A percentile compares a stretch with the other conserved stretches of the same genome.
phyloP scores from a whole-genome alignment of 2,888 invertebrate species.

The Anorthoa munda region DNA sequence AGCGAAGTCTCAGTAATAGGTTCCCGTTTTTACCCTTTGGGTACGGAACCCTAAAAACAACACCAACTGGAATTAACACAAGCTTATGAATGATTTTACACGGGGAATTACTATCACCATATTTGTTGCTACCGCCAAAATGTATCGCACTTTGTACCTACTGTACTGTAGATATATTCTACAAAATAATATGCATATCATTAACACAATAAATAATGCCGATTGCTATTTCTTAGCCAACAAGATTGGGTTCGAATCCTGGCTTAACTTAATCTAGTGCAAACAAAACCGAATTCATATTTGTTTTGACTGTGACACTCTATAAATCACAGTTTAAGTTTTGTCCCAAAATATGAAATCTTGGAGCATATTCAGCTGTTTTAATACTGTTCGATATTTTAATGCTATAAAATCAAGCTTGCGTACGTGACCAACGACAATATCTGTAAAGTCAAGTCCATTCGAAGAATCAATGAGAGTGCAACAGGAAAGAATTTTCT shows the following conservation, averaged over 20 bases:
- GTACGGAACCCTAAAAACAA: too few species aligned
- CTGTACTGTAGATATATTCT: not conserved
- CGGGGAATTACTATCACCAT: constrained; percentile 4
- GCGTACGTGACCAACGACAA: constrained; percentile 17
- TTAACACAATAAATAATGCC: not conserved
- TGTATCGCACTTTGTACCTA: not conserved
- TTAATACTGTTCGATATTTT: not conserved
- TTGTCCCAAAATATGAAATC: not conserved
- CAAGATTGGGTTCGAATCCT: not conserved
- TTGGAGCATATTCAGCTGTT: not conserved
- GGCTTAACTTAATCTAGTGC: not conserved
- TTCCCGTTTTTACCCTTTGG: too few species aligned
- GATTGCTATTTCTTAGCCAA: not conserved
- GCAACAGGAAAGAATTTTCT: constrained; percentile 32
- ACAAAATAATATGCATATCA: not conserved
- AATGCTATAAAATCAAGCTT: not conserved
- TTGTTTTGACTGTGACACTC: not conserved
- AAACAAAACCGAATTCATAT: not conserved
- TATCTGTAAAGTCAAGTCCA: not conserved
- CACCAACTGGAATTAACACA: not conserved
- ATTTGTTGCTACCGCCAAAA: not conserved
- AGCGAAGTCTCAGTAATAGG: too few species aligned
- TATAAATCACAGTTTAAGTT: not conserved
- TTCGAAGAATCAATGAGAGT: not conserved
- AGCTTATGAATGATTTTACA: not conserved